These are phyloP conservation scores for Rafetus swinhoei DNA, from an alignment of 2,113 vertebrate genomes.

Conservation along the genomic window DNA sequence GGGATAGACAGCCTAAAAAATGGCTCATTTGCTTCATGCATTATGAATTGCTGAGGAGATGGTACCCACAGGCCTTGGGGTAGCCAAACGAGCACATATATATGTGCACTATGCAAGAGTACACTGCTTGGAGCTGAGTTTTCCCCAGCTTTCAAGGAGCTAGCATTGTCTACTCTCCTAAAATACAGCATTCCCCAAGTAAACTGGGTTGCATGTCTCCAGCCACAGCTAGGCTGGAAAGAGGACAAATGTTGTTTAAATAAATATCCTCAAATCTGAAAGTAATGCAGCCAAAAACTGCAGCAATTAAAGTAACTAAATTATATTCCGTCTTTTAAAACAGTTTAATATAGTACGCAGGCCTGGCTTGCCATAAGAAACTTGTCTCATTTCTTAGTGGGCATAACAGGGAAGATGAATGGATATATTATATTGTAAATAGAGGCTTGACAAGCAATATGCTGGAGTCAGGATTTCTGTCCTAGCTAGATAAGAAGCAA, in stretches of 20 bases:
- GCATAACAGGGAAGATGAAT: no score
- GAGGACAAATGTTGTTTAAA: no score
- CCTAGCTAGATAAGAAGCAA: no score
- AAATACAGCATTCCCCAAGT: background rate
- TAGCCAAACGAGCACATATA: no score
- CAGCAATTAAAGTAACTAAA: accelerated
- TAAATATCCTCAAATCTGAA: background rate
- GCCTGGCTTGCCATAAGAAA: no score
- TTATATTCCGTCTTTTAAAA: background rate
- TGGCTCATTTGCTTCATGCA: no score
- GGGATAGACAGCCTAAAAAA: background rate
- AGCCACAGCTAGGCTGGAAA: background rate
- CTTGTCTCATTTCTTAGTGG: no score
- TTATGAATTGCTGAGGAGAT: background rate
- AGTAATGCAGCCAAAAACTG: background rate
- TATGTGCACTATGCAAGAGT: background rate
- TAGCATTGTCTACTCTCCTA: background rate
- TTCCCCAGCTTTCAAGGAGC: background rate
- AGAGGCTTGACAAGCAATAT: no score
- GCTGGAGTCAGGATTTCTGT: no score
- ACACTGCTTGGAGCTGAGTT: no score
- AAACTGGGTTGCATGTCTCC: background rate
- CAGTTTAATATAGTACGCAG: no score
- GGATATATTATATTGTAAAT: no score
- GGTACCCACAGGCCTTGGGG: background rate